Conservation (phyloP, 2,113 vertebrate genomes). For the Odontesthes bonariensis region DNA sequence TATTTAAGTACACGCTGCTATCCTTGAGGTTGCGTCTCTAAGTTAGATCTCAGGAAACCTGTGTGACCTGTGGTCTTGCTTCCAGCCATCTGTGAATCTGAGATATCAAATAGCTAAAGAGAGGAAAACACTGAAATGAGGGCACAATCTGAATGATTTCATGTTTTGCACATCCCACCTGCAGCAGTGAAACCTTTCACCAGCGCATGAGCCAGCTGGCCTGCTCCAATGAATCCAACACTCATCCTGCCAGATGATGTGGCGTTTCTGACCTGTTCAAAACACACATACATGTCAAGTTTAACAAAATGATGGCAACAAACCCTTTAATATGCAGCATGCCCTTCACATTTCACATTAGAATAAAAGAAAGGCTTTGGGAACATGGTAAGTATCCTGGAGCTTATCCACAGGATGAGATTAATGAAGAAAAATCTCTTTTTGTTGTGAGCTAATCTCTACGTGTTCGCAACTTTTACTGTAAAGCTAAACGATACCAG, state of each 20-base stretch:
- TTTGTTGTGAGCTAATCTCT: background rate
- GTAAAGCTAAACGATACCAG: background rate
- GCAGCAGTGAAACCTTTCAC: conserved; percentile 90
- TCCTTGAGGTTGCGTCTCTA: too few species aligned
- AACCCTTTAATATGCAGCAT: background rate
- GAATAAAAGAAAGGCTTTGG: background rate
- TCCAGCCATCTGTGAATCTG: too few species aligned
- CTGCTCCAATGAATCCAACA: conserved; percentile 93
- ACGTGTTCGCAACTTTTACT: background rate
- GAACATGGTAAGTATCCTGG: background rate
- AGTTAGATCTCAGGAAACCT: too few species aligned
- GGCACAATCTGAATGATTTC: background rate
- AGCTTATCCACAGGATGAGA: conserved; percentile 1
- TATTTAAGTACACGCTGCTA: too few species aligned
- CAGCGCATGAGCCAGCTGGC: conserved; percentile 91
- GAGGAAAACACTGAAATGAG: background rate
- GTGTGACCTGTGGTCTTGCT: too few species aligned
- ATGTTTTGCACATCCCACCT: conserved; percentile 74
- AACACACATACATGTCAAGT: background rate
- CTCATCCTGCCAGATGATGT: conserved; percentile 83
- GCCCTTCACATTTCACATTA: background rate
- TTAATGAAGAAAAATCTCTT: background rate
- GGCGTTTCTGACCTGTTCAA: conserved; percentile 40
- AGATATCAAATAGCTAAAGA: background rate
- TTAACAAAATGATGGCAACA: background rate